Percentiles rank a stretch among this genome's conserved stretches.
Evolutionary conservation across 92 coral and sea anemone species (phyloP).

Genomic region (Porites evermanni): DNA sequence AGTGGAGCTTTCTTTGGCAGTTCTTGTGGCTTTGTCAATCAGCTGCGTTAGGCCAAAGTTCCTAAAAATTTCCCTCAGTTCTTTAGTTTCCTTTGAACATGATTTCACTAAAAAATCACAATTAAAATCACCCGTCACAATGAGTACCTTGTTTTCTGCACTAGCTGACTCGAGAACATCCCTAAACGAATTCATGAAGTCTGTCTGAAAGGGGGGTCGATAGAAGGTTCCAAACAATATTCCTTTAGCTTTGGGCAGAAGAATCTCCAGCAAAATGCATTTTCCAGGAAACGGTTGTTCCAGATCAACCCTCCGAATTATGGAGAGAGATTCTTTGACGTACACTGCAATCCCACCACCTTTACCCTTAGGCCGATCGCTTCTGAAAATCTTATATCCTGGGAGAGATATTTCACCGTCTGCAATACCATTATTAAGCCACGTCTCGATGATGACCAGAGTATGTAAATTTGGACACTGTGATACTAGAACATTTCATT

Average conservation of each 20-base stretch:
- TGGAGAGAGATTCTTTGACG: no score
- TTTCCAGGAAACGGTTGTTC: not conserved
- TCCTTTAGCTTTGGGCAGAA: conserved; percentile 50
- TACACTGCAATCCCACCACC: not conserved
- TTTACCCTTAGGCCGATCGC: no score
- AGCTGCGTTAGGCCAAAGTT: no score
- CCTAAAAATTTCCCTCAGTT: no score
- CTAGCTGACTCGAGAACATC: conserved; percentile 25
- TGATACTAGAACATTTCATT: not conserved
- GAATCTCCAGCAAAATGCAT: conserved; percentile 55
- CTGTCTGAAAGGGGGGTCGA: conserved; percentile 56
- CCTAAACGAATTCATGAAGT: conserved; percentile 40
- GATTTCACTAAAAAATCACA: no score
- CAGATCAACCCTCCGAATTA: no score
- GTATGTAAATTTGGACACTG: conserved; percentile 29
- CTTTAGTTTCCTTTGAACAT: no score
- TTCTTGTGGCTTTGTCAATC: no score
- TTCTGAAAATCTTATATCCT: no score
- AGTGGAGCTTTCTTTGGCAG: no score
- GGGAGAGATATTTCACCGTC: conserved; percentile 15
- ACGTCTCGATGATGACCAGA: conserved; percentile 34
- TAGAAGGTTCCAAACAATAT: conserved; percentile 60
- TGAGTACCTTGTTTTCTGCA: not conserved
- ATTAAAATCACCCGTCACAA: no score
- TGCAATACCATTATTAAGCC: conserved; percentile 23